A percentile compares a stretch with the other conserved stretches of the same genome.
phyloP scores from a whole-genome alignment of 1,140 invertebrate species.

The Drepana arcuata region DNA sequence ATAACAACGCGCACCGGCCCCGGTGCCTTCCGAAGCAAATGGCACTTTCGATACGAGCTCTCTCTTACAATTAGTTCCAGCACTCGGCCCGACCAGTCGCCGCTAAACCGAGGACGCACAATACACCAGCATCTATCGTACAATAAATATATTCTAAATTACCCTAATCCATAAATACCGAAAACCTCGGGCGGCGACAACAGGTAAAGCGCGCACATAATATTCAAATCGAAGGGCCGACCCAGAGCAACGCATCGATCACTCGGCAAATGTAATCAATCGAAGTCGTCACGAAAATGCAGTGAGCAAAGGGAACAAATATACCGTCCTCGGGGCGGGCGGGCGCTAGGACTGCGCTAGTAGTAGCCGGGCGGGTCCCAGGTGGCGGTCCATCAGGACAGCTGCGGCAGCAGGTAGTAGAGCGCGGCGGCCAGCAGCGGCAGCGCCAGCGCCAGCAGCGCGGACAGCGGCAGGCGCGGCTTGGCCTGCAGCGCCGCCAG shows the following conservation, averaged over 20 bases:
- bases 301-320: too few species aligned
- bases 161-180: slow-evolving; percentile 28
- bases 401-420: slow-evolving; percentile 47
- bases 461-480: slow-evolving; percentile 20
- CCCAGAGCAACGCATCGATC: too few species aligned
- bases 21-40: slow-evolving; percentile 20
- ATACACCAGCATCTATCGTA: slow-evolving; percentile 20
- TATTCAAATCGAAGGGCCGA: slow-evolving; percentile 22
- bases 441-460: slow-evolving; percentile 28
- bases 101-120: slow-evolving; percentile 14
- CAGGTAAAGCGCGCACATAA: slow-evolving; percentile 9
- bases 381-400: slow-evolving; percentile 69
- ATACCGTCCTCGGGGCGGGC: too few species aligned
- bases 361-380: slow-evolving; percentile 65
- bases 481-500: slow-evolving; percentile 38
- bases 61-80: slow-evolving; percentile 3
- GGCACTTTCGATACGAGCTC: slow-evolving; percentile 37
- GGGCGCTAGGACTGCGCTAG: slow-evolving; percentile 21
- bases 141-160: slow-evolving; percentile 37
- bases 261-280: too few species aligned
- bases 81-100: slow-evolving; percentile 8
- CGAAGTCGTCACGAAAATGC: too few species aligned
- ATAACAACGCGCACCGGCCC: slow-evolving; percentile 29
- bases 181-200: slow-evolving; percentile 13
- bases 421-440: slow-evolving; percentile 41